These are phyloP conservation scores for Thaumetopoea pityocampa DNA, from an alignment of 1,140 invertebrate genomes.

Conservation along the genomic window DNA sequence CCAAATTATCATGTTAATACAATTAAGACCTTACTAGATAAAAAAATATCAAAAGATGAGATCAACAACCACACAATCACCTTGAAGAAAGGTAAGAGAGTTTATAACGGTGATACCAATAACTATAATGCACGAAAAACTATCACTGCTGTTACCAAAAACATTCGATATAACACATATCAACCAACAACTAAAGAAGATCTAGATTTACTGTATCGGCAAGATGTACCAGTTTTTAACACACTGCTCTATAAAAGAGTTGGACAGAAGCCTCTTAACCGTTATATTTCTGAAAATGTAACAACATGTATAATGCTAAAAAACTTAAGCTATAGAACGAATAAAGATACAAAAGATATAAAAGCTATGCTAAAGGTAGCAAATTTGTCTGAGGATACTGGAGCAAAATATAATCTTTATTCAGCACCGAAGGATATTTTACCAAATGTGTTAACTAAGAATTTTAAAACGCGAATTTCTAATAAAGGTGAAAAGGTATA, in stretches of 20 bases:
- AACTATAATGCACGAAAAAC: not conserved
- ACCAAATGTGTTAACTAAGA: too few relatives aligned
- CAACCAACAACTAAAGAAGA: conserved; percentile 29
- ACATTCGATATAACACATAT: conserved; percentile 16
- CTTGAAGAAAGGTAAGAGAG: too few relatives aligned
- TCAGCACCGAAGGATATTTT: too few relatives aligned
- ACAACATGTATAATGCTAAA: not conserved
- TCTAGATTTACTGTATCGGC: conserved; percentile 1
- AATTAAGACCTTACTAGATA: too few relatives aligned
- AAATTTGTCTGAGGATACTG: not conserved
- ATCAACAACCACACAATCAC: too few relatives aligned
- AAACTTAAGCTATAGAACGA: not conserved
- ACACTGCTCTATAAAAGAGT: conserved; percentile 1
- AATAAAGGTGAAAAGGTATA: conserved; percentile 15
- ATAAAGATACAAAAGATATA: not conserved
- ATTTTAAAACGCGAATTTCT: not conserved
- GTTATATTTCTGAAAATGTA: not conserved
- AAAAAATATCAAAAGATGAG: too few relatives aligned
- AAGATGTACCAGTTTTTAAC: not conserved
- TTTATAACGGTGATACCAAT: too few relatives aligned
- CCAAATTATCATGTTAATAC: too few relatives aligned
- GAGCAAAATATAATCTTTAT: too few relatives aligned
- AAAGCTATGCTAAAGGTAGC: not conserved
- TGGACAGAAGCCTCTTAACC: not conserved
- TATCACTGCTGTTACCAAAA: not conserved